These are phyloP conservation scores for Drosophila saltans DNA, from an alignment of 1,140 invertebrate genomes.

Conservation along the genomic window DNA sequence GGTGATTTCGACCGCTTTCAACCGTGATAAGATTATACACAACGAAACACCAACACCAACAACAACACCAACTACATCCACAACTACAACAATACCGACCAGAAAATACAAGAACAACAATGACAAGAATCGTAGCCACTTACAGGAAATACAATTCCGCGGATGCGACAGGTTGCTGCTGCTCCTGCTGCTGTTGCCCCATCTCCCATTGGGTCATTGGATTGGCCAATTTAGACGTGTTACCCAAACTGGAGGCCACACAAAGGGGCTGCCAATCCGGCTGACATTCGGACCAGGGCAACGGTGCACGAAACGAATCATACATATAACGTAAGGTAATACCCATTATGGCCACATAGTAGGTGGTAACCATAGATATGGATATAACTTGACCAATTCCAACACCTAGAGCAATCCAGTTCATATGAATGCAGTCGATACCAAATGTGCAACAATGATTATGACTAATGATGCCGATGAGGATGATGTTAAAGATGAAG, in stretches of 20 bases:
- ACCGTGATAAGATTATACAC: constrained; percentile 61
- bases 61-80: constrained; percentile 29
- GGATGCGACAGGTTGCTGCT: constrained; percentile 63
- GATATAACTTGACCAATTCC: constrained; percentile 90
- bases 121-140: constrained; percentile 54
- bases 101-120: constrained; percentile 68
- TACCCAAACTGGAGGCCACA: constrained; percentile 67
- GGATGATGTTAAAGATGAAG: not conserved
- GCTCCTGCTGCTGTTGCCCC: constrained; percentile 6
- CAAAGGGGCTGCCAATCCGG: constrained; percentile 85
- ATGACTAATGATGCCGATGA: constrained; percentile 26
- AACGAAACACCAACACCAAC: constrained; percentile 24
- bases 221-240: constrained; percentile 38
- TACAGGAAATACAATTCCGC: constrained; percentile 83
- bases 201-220: constrained; percentile 26
- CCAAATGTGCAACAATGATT: constrained; percentile 38
- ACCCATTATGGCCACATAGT: constrained; percentile 90
- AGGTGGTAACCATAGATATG: constrained; percentile 88
- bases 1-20: constrained; percentile 41
- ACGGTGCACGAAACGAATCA: constrained; percentile 86
- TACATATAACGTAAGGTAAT: constrained; percentile 88
- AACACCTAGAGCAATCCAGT: constrained; percentile 85
- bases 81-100: constrained; percentile 51
- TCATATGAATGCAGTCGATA: constrained; percentile 27
- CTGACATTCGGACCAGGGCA: constrained; percentile 89